Base-by-base conservation (phyloP, 2,888 invertebrate genomes). In the Helleia helle region DNA sequence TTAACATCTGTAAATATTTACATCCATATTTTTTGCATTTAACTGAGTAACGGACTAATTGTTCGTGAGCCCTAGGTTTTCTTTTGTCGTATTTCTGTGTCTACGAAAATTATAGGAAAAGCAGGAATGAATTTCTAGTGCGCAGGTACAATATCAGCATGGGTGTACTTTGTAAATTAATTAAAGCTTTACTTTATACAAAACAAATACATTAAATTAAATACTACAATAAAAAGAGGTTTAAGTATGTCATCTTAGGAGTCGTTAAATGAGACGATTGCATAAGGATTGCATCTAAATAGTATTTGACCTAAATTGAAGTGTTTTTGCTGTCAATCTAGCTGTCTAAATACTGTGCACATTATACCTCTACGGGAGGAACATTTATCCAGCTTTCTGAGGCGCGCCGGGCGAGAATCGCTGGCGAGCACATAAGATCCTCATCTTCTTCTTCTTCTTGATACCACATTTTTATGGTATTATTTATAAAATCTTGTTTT, bases 371-470 rank as follows among this genome's bases (percentile, higher is more conserved):
- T 46, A 91, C 89, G 38, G 94, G 94, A 70, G 94, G 94, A 52
- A 93, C 91, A 60, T 93, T 92, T 57, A 95, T 95, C 94, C 95
- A 95, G 71, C 94, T 94, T 71, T 94, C 94, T 12, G 93, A 93
- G 37, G 95, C 95, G 53, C 95, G 86, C 51, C 95, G 86, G 46
- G 95, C 94, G 81, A 95, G 88, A 50, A 95, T 87, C 46, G 95
- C 95, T 50, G 95, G 95, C 59, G 94, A 94, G 83, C 91, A 94
- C 88, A 93, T 87, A 56, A 94, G 87, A 57, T 93, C 93, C 69
- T 93, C 94, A 59, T 94, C 94, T 65, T 94, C 94, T 55, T 93
- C 93, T 54, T 92, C 92, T 39, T 90, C 89, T 64, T 90, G 89
- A 67, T 91, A 92, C 91, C 93, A 93, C 93, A 92, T 93, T 56